Base-by-base conservation (phyloP, 1,140 invertebrate genomes). In the Hyposmocoma kahamanoa region DNA sequence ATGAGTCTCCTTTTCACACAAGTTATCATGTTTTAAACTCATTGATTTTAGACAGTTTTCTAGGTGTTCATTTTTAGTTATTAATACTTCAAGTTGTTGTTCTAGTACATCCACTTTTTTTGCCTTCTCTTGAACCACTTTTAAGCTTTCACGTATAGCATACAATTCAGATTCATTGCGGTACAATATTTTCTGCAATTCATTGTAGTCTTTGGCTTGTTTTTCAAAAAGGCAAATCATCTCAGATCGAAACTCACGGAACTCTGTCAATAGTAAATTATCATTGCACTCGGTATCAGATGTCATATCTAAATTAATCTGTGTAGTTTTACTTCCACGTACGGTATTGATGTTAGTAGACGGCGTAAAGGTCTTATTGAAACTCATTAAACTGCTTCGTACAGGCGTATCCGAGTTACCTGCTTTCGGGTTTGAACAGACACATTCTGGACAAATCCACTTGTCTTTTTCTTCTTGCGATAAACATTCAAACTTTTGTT, bases 111-210 rank as follows among this genome's bases (percentile, higher is more conserved):
- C 45, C 2, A 47, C 45, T 21, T 47, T 47, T 1, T n/a, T 47
- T 2, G 30, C 45, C 21, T 47, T 47, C 38, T 47, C 45, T 47
- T 36, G 30, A 13, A 47, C 45, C 38, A 47, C 45, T 32, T 22
- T 22, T 28, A 28, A 28, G 24, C 11, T 28, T 28, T 28, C 24
- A 6, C 24, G 24, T 11, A 28, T 6, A 28, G 6, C 11, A 6
- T 28, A 11, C 24, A 28, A 11, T 28, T 28, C 24, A 11, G 24
- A 6, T 28, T 28, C 24, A 6, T 6, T 28, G 6, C 24, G 24
- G 11, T 28, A 6, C 24, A 28, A 28, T 28, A 28, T 28, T 28
- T 28, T 11, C 24, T 28, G 6, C 24, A 28, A 28, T 28, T 28
- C 24, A 6, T 28, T 28, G 11, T 6, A 28, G 11, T 28, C 24